These are phyloP conservation scores for Neoitamus cyanurus DNA, from an alignment of 2,888 invertebrate genomes.

Conservation along the genomic window DNA sequence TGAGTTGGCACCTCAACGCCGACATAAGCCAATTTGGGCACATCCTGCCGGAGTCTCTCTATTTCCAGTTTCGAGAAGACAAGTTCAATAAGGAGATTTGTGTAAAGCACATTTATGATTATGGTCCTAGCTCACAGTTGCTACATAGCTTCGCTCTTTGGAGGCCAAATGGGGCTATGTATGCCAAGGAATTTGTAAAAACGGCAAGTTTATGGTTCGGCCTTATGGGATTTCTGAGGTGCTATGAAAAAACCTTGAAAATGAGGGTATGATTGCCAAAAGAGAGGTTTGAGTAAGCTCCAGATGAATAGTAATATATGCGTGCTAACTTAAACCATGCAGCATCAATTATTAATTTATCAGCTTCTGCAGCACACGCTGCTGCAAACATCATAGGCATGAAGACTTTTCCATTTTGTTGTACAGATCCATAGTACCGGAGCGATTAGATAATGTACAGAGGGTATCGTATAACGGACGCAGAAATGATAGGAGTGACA, in stretches of 20 bases:
- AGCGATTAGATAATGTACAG: too few species aligned
- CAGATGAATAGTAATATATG: not conserved
- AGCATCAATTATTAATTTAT: not conserved
- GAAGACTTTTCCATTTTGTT: too few species aligned
- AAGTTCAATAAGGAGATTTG: conserved; percentile 39
- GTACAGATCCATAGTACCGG: too few species aligned
- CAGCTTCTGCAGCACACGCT: not conserved
- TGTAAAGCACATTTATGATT: conserved; percentile 38
- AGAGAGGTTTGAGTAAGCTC: not conserved
- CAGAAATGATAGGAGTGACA: too few species aligned
- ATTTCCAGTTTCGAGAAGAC: conserved; percentile 5
- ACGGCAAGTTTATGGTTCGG: not conserved
- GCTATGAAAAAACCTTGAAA: not conserved
- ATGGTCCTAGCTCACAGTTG: not conserved
- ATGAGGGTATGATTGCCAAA: not conserved
- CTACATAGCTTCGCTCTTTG: not conserved
- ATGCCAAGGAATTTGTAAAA: conserved; percentile 10
- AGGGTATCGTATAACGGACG: too few species aligned
- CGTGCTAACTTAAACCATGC: not conserved
- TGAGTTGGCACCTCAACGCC: conserved; percentile 4
- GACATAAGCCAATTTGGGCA: conserved; percentile 19
- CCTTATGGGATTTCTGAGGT: not conserved
- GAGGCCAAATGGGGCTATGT: not conserved
- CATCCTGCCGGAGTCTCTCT: conserved; percentile 8
- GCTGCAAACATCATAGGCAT: too few species aligned